Evolutionary conservation across 2,113 vertebrate genomes (phyloP), one percentile per base, ranked within the genome.

Genomic region (Calyptomena viridis): DNA sequence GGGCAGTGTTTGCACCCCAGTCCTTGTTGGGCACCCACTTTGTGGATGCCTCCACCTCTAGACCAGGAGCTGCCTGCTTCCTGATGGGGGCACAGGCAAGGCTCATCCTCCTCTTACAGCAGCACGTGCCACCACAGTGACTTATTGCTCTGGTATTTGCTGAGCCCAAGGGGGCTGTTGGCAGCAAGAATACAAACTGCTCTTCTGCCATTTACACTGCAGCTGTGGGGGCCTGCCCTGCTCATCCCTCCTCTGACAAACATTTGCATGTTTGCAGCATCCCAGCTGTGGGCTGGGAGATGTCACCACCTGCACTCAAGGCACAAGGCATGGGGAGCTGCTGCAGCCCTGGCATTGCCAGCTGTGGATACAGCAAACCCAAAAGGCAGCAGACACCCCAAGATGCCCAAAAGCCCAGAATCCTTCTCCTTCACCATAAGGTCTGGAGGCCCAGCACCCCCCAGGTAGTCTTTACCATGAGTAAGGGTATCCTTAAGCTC

Each of bases 1-100:
- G 66, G 49, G 55, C 64, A n/a, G 55, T 2, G 14, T 53, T 47
- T 68, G 44, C 74, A 33, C 24, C 30, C 16, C 53, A 31, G 13
- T n/a, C 63, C 47, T 69, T 68, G 25, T 52, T 3, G 5, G 30
- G 22, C 23, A 76, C 31, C 14, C 40, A 35, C 46, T 19, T 30
- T n/a, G 31, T 46, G 62, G 44, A 4, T 76, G 17, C 20, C 37
- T 33, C 11, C 64, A 83, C 44, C 53, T 73, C 25, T 11, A 59
- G 58, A 44, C 39, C 55, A 64, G 55, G 30, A 59, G 24, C 27
- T 68, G 21, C 62, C 73, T 52, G 56, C 31, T 60, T 16, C 58
- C 33, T 47, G 31, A 28, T 1, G 2, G 14, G 28, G 13, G 8
- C 53, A 39, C 0, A 0, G 30, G 55, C 50, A 85, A 52, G 30